Percentiles rank a stretch among this genome's conserved stretches.
These are phyloP conservation scores for Trachelipus rathkii DNA, from an alignment of 1,140 invertebrate species.

Conservation along the genomic window DNA sequence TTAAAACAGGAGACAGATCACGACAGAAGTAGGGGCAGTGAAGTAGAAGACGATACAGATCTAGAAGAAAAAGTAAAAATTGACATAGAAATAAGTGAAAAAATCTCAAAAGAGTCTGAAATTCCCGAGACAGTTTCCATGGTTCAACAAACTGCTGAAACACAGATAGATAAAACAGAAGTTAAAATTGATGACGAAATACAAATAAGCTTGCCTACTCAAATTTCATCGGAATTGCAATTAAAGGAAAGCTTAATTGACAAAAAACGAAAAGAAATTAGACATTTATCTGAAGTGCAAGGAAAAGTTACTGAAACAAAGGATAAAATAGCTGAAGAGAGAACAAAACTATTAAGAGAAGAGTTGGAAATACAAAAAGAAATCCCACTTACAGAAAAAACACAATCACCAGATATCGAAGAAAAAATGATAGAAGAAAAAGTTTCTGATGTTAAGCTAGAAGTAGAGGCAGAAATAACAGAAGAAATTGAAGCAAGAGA, in stretches of 20 bases:
- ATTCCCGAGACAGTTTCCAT: slow-evolving; percentile 30
- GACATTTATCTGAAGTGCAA: slow-evolving; percentile 29
- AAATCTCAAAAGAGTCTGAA: slow-evolving; percentile 29
- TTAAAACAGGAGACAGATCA: not conserved
- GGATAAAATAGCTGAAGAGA: not conserved
- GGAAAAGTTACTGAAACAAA: not conserved
- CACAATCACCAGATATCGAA: not conserved
- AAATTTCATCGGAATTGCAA: too few species aligned
- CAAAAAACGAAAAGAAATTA: slow-evolving; percentile 46
- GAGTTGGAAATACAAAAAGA: too few species aligned
- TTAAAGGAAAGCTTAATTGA: not conserved
- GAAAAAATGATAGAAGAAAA: not conserved
- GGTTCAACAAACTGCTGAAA: slow-evolving; percentile 18
- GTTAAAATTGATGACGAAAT: not conserved
- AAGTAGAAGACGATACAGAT: slow-evolving; percentile 14
- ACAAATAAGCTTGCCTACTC: too few species aligned
- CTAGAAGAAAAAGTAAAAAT: not conserved
- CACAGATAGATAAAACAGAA: not conserved
- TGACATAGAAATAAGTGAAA: slow-evolving; percentile 14
- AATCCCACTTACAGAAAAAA: too few species aligned
- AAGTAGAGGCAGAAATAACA: not conserved
- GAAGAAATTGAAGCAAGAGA: slow-evolving; percentile 31
- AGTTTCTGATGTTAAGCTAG: not conserved
- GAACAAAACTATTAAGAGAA: not conserved
- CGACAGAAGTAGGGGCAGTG: not conserved